Conservation (phyloP, 2,888 invertebrate species). For the Mesoligia furuncula region DNA sequence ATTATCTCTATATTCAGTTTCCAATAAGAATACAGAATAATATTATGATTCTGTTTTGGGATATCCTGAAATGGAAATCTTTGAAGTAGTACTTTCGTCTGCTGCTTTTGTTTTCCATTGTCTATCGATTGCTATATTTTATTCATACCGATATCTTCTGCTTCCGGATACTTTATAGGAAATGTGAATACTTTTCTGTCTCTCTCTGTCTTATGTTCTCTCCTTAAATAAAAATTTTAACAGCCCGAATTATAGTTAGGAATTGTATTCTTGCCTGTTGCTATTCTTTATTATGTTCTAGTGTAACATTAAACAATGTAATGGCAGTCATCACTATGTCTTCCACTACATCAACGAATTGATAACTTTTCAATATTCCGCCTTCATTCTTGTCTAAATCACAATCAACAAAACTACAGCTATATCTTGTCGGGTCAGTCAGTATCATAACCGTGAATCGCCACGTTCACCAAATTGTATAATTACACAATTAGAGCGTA, state of each 20-base stretch:
- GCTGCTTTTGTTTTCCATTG: neutral
- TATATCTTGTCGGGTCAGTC: conserved; percentile 35
- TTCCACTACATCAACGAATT: neutral
- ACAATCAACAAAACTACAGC: conserved; percentile 35
- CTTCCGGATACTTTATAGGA: neutral
- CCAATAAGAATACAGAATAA: neutral
- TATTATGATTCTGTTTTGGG: neutral
- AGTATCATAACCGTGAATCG: conserved; percentile 63
- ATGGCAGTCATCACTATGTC: neutral
- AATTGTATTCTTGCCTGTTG: no score
- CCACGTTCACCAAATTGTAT: conserved; percentile 75
- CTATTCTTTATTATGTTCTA: neutral
- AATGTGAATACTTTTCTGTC: neutral
- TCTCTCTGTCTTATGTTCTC: neutral
- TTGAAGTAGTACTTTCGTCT: neutral
- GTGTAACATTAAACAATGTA: neutral
- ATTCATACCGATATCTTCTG: neutral
- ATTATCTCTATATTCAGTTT: neutral
- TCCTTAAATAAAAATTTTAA: neutral
- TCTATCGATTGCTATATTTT: neutral
- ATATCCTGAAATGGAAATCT: neutral
- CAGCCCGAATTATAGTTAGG: neutral
- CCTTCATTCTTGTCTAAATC: conserved; percentile 17
- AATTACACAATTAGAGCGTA: conserved; percentile 81
- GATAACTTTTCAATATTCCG: neutral